phyloP scores from a whole-genome alignment of 2,797 vertebrate species.

The Holocentrus rufus region DNA sequence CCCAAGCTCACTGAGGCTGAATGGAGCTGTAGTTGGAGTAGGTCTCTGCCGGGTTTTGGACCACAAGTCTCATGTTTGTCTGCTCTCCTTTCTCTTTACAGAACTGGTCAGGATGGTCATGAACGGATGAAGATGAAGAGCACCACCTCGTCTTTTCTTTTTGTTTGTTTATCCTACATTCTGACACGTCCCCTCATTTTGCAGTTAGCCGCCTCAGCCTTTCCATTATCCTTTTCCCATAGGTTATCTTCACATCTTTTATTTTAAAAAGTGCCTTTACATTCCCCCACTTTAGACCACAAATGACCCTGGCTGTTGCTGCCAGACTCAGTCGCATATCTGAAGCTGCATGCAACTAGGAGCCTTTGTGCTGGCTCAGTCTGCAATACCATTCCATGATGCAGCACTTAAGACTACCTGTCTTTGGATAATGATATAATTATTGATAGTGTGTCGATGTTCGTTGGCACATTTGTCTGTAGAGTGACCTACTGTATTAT shows the following conservation, averaged over 20 bases:
- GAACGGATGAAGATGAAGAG: constrained; percentile 82
- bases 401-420: constrained; percentile 54
- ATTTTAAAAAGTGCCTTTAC: constrained; percentile 87
- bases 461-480: constrained; percentile 53
- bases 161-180: constrained; percentile 34
- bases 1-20: constrained; percentile 22
- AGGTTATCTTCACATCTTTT: constrained; percentile 66
- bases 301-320: constrained; percentile 33
- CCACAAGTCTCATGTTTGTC: constrained; percentile 36
- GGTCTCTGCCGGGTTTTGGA: constrained; percentile 33
- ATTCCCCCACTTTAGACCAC: constrained; percentile 73
- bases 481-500: constrained; percentile 50
- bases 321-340: constrained; percentile 34
- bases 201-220: constrained; percentile 57
- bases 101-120: constrained; percentile 87
- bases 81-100: constrained; percentile 63
- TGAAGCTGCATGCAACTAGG: constrained; percentile 62
- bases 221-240: constrained; percentile 36
- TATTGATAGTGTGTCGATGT: constrained; percentile 54
- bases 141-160: constrained; percentile 38
- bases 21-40: constrained; percentile 68
- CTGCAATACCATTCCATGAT: constrained; percentile 75
- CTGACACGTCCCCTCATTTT: constrained; percentile 57
- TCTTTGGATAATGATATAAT: constrained; percentile 52
- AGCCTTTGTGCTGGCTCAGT: constrained; percentile 59